Evolutionary conservation across 1,140 invertebrate genomes (phyloP).

Genomic region (Drosophila ohnishii): DNA sequence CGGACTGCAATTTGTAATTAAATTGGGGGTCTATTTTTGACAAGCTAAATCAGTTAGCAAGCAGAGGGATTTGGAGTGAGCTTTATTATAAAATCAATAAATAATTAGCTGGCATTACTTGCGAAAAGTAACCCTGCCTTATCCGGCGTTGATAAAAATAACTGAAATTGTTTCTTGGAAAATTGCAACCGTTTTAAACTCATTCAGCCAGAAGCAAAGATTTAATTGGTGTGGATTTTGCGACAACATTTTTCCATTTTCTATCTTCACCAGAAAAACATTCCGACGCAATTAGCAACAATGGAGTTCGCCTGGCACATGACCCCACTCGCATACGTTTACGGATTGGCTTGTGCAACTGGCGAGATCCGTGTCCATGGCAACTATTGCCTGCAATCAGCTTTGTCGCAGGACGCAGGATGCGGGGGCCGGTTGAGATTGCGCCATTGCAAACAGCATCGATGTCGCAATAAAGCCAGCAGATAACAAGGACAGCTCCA

Average conservation of each 20-base stretch:
- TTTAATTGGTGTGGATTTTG: constrained; percentile 1
- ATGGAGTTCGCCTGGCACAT: background rate
- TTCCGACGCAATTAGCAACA: constrained; percentile 25
- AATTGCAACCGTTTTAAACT: background rate
- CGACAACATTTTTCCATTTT: background rate
- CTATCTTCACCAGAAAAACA: background rate
- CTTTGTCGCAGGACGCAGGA: background rate
- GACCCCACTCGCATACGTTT: constrained; percentile 7
- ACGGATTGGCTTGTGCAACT: constrained; percentile 36
- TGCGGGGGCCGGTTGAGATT: constrained; percentile 30
- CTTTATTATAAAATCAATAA: constrained; percentile 20
- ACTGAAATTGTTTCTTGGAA: background rate
- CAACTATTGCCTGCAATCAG: constrained; percentile 47
- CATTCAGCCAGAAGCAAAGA: background rate
- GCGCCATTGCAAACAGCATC: constrained; percentile 45
- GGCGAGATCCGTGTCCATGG: constrained; percentile 18
- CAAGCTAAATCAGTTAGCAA: constrained; percentile 15
- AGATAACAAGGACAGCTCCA: constrained; percentile 22
- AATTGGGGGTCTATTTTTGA: constrained; percentile 39
- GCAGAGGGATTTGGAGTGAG: background rate
- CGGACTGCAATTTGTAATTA: constrained; percentile 38
- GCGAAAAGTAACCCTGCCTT: background rate
- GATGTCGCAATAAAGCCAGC: constrained; percentile 48
- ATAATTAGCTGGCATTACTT: constrained; percentile 8
- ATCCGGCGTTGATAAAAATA: background rate